phyloP scores from a whole-genome alignment of 2,888 invertebrate genomes.

The Andrena minutula region DNA sequence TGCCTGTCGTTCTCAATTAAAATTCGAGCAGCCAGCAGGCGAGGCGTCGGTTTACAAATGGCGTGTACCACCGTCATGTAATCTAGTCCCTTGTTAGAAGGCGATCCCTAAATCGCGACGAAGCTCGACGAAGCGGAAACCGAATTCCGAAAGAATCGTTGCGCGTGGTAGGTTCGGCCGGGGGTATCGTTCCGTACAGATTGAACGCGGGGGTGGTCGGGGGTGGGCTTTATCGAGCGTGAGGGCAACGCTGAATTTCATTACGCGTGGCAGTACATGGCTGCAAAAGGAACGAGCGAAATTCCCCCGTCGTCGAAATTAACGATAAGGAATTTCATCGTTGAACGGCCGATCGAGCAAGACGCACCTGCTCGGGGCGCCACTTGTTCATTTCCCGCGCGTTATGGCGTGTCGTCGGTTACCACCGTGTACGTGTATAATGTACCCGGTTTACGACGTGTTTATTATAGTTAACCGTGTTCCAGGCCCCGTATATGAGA shows the following conservation, averaged over 20 bases:
- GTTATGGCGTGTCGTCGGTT: constrained; percentile 47
- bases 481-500: constrained; percentile 44
- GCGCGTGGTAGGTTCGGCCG: not conserved
- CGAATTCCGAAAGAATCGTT: constrained; percentile 5
- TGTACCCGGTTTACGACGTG: constrained; percentile 71
- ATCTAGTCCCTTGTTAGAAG: not conserved
- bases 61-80: not conserved
- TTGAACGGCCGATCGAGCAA: constrained; percentile 32
- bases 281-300: not conserved
- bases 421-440: constrained; percentile 54
- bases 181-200: constrained; percentile 29
- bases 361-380: not conserved
- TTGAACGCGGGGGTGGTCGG: not conserved
- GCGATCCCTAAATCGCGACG: not conserved
- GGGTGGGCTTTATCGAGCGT: constrained; percentile 12
- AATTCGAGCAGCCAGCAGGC: not conserved
- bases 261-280: constrained; percentile 17
- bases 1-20: not conserved
- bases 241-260: constrained; percentile 44
- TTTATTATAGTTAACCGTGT: constrained; percentile 72
- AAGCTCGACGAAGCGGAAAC: constrained; percentile 4
- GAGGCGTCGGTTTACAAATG: constrained; percentile 2
- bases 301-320: constrained; percentile 35
- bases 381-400: constrained; percentile 39
- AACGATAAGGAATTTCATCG: constrained; percentile 53